Conservation (phyloP, 2,888 invertebrate species). For the Cylloceria caligata region DNA sequence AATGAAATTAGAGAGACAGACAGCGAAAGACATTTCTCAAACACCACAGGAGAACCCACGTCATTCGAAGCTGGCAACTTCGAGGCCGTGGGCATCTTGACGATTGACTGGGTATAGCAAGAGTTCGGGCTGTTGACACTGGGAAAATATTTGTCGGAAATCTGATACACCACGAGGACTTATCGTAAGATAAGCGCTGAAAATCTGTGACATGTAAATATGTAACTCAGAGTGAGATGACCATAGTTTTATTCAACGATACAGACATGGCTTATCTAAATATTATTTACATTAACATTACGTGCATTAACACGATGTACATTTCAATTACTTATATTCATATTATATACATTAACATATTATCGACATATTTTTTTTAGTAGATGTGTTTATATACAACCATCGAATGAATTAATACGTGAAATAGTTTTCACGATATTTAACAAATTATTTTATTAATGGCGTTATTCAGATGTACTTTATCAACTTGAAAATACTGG, state of each 20-base stretch:
- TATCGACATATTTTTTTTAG: no score
- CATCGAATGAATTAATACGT: no score
- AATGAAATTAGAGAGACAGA: constrained; percentile 44
- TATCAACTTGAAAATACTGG: no score
- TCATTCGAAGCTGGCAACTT: constrained; percentile 54
- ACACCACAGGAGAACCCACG: constrained; percentile 49
- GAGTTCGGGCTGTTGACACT: constrained; percentile 56
- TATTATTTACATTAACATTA: no score
- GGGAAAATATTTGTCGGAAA: constrained; percentile 29
- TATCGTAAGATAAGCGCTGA: constrained; percentile 3
- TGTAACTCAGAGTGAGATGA: neutral
- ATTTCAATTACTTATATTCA: no score
- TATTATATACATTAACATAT: no score
- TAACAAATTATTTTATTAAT: no score
- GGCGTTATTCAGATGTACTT: no score
- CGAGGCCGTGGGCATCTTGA: constrained; percentile 55
- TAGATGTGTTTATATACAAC: no score
- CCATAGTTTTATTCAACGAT: neutral
- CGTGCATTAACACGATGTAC: no score
- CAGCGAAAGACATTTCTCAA: constrained; percentile 58
- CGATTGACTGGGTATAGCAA: constrained; percentile 58
- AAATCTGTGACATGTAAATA: neutral
- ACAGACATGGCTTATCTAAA: neutral
- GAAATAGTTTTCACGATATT: no score
- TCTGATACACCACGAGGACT: neutral